Percentiles rank a stretch among this genome's conserved stretches.
Conservation (phyloP, 2,888 invertebrate genomes). For the Tenodera sinensis region DNA sequence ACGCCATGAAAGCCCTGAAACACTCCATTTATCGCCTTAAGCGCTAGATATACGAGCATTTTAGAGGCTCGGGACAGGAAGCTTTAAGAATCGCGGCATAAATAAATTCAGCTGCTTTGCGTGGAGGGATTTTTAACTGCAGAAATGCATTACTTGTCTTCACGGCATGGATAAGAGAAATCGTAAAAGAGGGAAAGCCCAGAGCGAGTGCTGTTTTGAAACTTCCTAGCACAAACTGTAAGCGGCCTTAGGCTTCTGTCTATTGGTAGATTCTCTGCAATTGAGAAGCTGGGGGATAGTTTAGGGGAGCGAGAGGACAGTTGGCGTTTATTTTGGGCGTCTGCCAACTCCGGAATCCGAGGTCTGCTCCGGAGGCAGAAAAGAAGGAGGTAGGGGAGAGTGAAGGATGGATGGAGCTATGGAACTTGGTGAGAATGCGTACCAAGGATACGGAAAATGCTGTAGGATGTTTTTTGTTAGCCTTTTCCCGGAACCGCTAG, state of each 20-base stretch:
- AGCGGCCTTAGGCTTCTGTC: not conserved
- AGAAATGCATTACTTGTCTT: not conserved
- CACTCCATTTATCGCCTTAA: not conserved
- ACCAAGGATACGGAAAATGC: slow-evolving; percentile 20
- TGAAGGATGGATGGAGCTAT: not conserved
- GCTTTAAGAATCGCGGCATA: not conserved
- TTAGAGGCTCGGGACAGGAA: not conserved
- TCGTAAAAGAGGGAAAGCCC: too few species aligned
- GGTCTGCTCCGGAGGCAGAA: slow-evolving; percentile 11
- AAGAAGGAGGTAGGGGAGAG: not conserved
- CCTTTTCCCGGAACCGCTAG: not conserved
- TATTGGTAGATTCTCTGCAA: not conserved
- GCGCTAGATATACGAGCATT: not conserved
- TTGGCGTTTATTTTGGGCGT: slow-evolving; percentile 24
- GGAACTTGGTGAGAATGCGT: not conserved
- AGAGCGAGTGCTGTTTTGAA: not conserved
- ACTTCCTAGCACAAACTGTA: not conserved
- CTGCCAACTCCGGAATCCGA: slow-evolving; percentile 21
- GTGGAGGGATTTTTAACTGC: not conserved
- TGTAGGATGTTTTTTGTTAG: slow-evolving; percentile 25
- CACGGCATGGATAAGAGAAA: not conserved
- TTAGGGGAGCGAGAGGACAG: slow-evolving; percentile 3
- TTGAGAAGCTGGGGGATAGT: not conserved
- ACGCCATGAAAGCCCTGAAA: too few species aligned
- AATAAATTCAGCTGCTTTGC: not conserved